Percentiles rank a stretch among this genome's conserved stretches.
These are phyloP conservation scores for Hylomyscus alleni DNA, from an alignment of 2,797 vertebrate species.

Conservation along the genomic window DNA sequence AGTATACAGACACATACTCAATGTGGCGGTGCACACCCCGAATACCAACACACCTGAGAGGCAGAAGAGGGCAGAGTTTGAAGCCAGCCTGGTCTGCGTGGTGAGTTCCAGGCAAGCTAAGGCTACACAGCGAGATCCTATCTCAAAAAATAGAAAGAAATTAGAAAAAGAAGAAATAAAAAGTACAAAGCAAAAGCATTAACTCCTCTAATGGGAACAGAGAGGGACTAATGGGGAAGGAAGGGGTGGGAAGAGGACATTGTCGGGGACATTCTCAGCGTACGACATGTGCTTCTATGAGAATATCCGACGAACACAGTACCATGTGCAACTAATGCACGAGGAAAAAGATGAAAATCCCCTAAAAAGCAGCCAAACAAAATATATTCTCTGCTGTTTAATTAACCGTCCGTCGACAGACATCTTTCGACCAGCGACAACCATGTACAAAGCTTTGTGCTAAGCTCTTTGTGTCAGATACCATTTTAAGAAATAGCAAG, in stretches of 20 bases:
- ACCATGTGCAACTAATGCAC: neutral
- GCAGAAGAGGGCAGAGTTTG: neutral
- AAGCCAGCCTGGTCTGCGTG: neutral
- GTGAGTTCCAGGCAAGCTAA: neutral
- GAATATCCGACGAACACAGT: neutral
- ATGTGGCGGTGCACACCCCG: neutral
- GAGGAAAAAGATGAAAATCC: neutral
- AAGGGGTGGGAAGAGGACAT: neutral
- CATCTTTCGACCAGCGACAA: neutral
- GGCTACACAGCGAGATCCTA: neutral
- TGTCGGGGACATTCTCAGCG: neutral
- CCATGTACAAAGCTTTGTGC: neutral
- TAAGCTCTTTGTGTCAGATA: neutral
- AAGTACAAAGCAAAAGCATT: neutral
- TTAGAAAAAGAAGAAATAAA: neutral
- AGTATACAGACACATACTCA: neutral
- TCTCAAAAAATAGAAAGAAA: neutral
- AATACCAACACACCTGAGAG: neutral
- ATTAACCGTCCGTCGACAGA: slow-evolving; percentile 20
- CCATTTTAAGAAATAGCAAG: neutral
- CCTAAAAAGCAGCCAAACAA: neutral
- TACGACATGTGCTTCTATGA: neutral
- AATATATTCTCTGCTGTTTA: slow-evolving; percentile 9
- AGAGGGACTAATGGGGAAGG: no score
- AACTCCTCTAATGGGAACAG: neutral